Evolutionary conservation across 2,797 vertebrate genomes (phyloP).

Genomic region (Poeciliopsis presidionis): DNA sequence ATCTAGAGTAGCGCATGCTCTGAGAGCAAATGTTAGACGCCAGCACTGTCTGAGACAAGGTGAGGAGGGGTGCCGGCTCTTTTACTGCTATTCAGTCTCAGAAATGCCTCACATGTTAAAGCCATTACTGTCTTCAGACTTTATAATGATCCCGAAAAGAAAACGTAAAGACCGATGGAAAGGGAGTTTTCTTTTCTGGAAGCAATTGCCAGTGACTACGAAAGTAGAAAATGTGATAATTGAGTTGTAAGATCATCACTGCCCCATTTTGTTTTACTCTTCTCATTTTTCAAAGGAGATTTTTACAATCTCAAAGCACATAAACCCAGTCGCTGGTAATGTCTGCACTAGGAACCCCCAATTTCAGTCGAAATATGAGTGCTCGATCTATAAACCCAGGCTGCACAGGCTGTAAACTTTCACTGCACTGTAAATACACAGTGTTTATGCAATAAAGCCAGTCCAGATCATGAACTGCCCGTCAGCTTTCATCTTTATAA

Average conservation of each 20-base stretch:
- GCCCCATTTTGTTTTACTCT: constrained; percentile 29
- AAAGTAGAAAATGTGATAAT: constrained; percentile 39
- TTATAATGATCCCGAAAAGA: constrained; percentile 35
- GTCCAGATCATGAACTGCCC: constrained; percentile 39
- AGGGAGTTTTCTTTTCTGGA: constrained; percentile 36
- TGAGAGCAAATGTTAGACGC: constrained; percentile 43
- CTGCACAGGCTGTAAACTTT: constrained; percentile 46
- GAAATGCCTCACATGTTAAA: constrained; percentile 65
- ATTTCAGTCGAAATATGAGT: constrained; percentile 32
- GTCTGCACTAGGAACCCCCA: constrained; percentile 28
- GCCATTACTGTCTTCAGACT: constrained; percentile 55
- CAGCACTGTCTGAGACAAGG: constrained; percentile 52
- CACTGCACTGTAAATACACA: constrained; percentile 63
- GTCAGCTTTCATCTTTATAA: constrained; percentile 23
- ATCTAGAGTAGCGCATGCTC: constrained; percentile 28
- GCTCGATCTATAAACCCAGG: constrained; percentile 12
- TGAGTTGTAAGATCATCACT: constrained; percentile 30
- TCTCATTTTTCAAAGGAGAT: constrained; percentile 24
- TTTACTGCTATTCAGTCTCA: constrained; percentile 52
- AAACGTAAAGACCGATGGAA: constrained; percentile 14
- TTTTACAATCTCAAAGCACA: constrained; percentile 34
- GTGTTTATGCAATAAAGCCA: constrained; percentile 50
- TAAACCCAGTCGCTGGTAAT: constrained; percentile 4
- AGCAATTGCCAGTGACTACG: constrained; percentile 54
- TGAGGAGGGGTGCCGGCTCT: constrained; percentile 59